These are phyloP conservation scores for Drosophila gaucha DNA, from an alignment of 2,888 invertebrate genomes.

Conservation along the genomic window DNA sequence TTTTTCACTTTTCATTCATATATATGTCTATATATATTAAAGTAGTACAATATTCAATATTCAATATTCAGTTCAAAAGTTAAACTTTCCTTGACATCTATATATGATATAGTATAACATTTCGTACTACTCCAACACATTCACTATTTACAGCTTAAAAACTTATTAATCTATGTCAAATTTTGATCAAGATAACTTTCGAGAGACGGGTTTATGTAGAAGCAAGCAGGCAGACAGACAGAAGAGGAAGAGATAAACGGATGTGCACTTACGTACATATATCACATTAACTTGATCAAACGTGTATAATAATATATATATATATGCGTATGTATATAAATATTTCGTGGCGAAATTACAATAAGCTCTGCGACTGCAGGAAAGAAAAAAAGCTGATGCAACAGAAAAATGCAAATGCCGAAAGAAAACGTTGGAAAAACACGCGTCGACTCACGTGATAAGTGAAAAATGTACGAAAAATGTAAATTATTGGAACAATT, in stretches of 20 bases:
- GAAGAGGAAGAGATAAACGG: not conserved
- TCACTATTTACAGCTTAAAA: slow-evolving; percentile 4
- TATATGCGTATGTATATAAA: not conserved
- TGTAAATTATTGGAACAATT: not conserved
- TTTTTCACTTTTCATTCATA: no score
- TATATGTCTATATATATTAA: no score
- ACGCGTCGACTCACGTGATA: slow-evolving; percentile 1
- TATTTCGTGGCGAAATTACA: no score
- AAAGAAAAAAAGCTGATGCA: slow-evolving; percentile 5
- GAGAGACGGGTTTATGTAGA: not conserved
- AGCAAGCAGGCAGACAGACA: not conserved
- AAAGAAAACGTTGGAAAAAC: not conserved
- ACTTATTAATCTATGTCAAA: slow-evolving; percentile 6
- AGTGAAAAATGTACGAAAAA: not conserved
- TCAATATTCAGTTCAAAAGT: no score
- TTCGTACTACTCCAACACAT: slow-evolving; percentile 1
- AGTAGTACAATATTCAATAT: no score
- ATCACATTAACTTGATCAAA: no score
- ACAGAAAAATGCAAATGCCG: not conserved
- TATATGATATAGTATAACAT: not conserved
- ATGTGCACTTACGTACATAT: not conserved
- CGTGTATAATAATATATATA: not conserved
- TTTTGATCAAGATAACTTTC: slow-evolving; percentile 3
- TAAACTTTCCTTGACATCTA: not conserved
- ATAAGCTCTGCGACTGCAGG: not conserved